These are phyloP conservation scores for Geococcyx californianus DNA, from an alignment of 2,113 vertebrate genomes.

Conservation along the genomic window DNA sequence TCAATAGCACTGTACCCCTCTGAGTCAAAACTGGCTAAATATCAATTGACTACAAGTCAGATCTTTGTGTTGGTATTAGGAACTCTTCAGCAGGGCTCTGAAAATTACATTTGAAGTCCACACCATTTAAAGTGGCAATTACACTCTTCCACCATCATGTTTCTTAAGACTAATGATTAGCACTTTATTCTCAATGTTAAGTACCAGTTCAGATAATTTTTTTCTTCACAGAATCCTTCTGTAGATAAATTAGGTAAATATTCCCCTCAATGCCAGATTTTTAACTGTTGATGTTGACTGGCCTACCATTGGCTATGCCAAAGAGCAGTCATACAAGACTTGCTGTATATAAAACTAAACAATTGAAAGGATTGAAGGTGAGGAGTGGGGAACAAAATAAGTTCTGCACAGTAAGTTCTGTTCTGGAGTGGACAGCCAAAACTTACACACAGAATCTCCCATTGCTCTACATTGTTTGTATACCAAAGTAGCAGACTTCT, in stretches of 20 bases:
- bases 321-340: neutral
- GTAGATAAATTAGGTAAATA: neutral
- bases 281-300: neutral
- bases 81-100: constrained; percentile 7
- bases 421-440: neutral
- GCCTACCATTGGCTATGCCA: neutral
- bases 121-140: neutral
- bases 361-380: neutral
- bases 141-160: neutral
- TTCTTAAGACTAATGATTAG: neutral
- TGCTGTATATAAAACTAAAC: neutral
- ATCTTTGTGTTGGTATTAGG: constrained; percentile 11
- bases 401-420: neutral
- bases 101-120: constrained; percentile 17
- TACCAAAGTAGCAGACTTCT: neutral
- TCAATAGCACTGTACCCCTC: constrained; percentile 39
- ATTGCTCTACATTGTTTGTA: neutral
- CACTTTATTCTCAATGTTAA: constrained; percentile 1
- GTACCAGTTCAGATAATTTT: neutral
- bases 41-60: constrained; percentile 51
- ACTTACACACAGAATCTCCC: neutral
- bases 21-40: constrained; percentile 50
- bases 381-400: neutral
- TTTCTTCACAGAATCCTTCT: neutral
- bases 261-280: neutral